Base-by-base conservation (phyloP, 2,113 vertebrate genomes). In the Oenanthe melanoleuca region DNA sequence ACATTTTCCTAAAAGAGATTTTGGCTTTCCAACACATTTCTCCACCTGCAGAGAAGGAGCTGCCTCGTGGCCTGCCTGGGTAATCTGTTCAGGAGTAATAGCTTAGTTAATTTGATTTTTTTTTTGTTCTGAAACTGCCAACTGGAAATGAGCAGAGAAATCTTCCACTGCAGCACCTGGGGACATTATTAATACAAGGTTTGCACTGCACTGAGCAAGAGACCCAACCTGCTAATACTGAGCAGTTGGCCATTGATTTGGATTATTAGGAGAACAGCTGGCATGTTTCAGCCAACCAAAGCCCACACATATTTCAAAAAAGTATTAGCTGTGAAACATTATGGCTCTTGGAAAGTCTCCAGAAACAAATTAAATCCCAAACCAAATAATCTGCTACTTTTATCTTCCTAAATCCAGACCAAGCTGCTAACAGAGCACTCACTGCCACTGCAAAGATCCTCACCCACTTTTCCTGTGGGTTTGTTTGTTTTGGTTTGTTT, bases 211-310 rank as follows among this genome's bases (percentile, higher is more conserved):
- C 19, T 28, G 49, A 92, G 84, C 75, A 71, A 12, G 52, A 78
- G 86, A 80, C 89, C 80, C n/a, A 67, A 77, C 84, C 90, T 95
- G 64, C 88, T 96, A 94, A 96, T 63, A 64, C 66, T 38, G 47
- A 94, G 81, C 95, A 75, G 64, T 65, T 97, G 97, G 96, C 86
- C 96, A 96, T 77, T 86, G 88, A 97, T 97, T 96, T 94, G 80
- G 82, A 55, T 83, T 86, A 93, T 97, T 93, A 97, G 87, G 86
- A 86, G 47, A 97, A 95, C 97, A 98, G 88, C 97, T 97, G 97
- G 96, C 89, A 67, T 45, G 53, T 70, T 71, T 97, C 97, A 95
- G 82, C 95, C 96, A 96, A 87, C 94, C 86, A 94, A 90, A 94
- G 85, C 78, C 78, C 63, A 88, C 56, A 72, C 9, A 14, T 64